Percentiles rank a stretch among this genome's conserved stretches.
Evolutionary conservation across 2,113 vertebrate species (phyloP).

Genomic region (Forbesichthys papilliferus): DNA sequence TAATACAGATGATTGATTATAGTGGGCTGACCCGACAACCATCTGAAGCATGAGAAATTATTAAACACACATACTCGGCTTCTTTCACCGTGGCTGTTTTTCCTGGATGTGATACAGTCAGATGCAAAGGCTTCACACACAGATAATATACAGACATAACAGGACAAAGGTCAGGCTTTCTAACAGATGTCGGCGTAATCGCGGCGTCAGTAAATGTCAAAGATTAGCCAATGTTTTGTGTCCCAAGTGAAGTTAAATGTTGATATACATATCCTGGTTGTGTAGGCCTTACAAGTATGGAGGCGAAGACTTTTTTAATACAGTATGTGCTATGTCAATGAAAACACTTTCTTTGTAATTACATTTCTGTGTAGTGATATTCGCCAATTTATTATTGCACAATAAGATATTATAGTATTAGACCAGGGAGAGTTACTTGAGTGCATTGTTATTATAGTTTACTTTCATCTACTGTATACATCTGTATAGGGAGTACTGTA

Average conservation of each 20-base stretch:
- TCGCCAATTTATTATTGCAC: no score
- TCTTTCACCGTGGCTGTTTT: slow-evolving; percentile 1
- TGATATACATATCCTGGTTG: slow-evolving; percentile 40
- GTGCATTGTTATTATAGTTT: no score
- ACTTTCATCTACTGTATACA: no score
- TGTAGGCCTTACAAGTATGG: neutral
- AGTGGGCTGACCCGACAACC: slow-evolving; percentile 32
- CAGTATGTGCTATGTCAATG: no score
- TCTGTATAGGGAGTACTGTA: no score
- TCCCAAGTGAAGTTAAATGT: slow-evolving; percentile 52
- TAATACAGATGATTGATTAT: slow-evolving; percentile 76
- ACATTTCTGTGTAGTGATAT: no score
- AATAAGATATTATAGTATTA: no score
- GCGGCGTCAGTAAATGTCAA: slow-evolving; percentile 62
- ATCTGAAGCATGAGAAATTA: slow-evolving; percentile 59
- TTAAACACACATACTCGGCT: slow-evolving; percentile 53
- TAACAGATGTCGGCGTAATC: slow-evolving; percentile 64
- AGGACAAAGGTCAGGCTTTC: slow-evolving; percentile 61
- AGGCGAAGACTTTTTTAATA: no score
- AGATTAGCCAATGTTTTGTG: slow-evolving; percentile 46
- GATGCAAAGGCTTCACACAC: slow-evolving; percentile 46
- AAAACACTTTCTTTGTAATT: no score
- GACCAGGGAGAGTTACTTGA: no score
- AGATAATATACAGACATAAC: slow-evolving; percentile 47
- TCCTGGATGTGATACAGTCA: slow-evolving; percentile 22